Percentiles rank a stretch among this genome's conserved stretches.
Evolutionary conservation across 2,797 vertebrate species (phyloP).

Genomic region (Tapirus indicus): DNA sequence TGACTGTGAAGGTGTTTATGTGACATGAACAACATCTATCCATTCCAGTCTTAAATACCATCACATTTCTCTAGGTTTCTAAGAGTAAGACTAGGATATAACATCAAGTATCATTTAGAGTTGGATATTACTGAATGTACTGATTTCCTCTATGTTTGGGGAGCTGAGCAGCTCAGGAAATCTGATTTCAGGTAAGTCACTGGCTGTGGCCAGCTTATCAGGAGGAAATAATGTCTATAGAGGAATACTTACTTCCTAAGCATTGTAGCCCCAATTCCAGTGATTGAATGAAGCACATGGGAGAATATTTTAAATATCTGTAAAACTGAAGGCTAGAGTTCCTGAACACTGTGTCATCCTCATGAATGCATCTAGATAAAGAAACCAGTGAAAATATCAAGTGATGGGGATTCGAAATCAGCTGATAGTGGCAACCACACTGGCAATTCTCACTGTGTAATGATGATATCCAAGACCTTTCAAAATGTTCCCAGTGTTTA

Average conservation of each 20-base stretch:
- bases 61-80: neutral
- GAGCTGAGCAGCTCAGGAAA: neutral
- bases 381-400: conserved; percentile 47
- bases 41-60: neutral
- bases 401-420: conserved; percentile 19
- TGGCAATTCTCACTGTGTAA: neutral
- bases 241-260: conserved; percentile 65
- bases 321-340: neutral
- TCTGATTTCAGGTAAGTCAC: conserved; percentile 24
- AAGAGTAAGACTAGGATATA: neutral
- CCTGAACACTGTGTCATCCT: neutral
- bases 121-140: neutral
- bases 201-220: conserved; percentile 25
- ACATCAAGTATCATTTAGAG: conserved; percentile 42
- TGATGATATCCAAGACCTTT: neutral
- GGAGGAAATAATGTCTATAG: conserved; percentile 28
- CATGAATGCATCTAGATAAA: neutral
- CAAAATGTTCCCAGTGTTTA: neutral
- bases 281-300: conserved; percentile 35
- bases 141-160: neutral
- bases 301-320: conserved; percentile 65
- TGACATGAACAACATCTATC: neutral
- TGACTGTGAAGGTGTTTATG: neutral
- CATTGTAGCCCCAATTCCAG: neutral
- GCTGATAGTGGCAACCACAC: neutral